These are phyloP conservation scores for Neosilurus hyrtlii DNA, from an alignment of 2,797 vertebrate species.

Conservation along the genomic window DNA sequence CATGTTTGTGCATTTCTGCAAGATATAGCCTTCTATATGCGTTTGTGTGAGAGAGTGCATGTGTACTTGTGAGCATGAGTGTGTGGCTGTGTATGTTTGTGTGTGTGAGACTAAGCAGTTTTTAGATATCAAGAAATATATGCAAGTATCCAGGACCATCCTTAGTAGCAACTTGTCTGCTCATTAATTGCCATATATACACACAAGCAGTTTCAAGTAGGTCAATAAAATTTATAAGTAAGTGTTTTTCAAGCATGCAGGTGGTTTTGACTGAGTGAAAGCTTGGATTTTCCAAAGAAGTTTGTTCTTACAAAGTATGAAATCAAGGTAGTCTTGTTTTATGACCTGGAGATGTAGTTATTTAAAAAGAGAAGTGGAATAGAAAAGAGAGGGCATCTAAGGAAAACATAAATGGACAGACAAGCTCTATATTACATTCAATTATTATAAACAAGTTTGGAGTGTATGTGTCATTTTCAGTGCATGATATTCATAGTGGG, in stretches of 20 bases:
- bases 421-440: not conserved
- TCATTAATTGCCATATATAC: conserved; percentile 39
- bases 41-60: conserved; percentile 31
- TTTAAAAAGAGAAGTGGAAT: not conserved
- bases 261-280: conserved; percentile 20
- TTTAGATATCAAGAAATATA: conserved; percentile 18
- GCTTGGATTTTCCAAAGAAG: conserved; percentile 24
- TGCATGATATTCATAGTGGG: conserved; percentile 21
- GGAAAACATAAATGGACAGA: conserved; percentile 10
- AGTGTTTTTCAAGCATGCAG: conserved; percentile 24
- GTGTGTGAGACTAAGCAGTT: conserved; percentile 19
- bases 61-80: conserved; percentile 26
- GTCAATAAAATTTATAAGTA: conserved; percentile 25
- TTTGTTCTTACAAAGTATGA: conserved; percentile 28
- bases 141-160: conserved; percentile 23
- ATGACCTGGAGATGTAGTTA: not conserved
- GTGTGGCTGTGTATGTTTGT: not conserved
- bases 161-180: conserved; percentile 27
- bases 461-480: not conserved
- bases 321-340: conserved; percentile 14
- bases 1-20: conserved; percentile 53
- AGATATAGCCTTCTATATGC: conserved; percentile 41
- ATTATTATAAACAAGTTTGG: not conserved
- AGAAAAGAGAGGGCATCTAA: conserved; percentile 9
- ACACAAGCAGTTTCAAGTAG: conserved; percentile 38